Evolutionary conservation across 1,140 invertebrate species (phyloP), one percentile per base, ranked within the genome.

Genomic region (Drosophila serrata): DNA sequence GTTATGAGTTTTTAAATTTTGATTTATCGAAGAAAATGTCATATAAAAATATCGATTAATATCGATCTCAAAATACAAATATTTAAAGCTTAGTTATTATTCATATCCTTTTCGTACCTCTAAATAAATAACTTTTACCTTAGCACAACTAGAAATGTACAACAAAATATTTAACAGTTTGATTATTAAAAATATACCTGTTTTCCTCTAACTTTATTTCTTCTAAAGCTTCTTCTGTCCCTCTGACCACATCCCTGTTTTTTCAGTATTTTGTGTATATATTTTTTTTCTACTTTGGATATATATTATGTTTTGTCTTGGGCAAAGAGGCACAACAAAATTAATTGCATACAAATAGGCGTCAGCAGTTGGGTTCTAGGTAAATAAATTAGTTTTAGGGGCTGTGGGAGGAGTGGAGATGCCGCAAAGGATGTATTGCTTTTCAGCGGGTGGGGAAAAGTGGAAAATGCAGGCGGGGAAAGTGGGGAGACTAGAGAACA

Each of bases 291-390:
- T 1, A 2, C 31, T 37, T 11, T 37, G 19, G 49, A 53, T 80
- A 59, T 69, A 75, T 64, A 58, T 56, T 75, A 35, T 31, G 29
- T 48, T 35, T 35, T 49, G 24, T 58, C 27, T 51, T 40, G 9
- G 33, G 3, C n/a, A 13, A 13, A 29, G 45, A 49, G 79, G 48
- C 27, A 39, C 40, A 79, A 72, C 45, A 75, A 79, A 86, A 87
- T 87, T 86, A 86, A 86, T 88, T 86, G 82, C 82, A 76, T 82
- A 88, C 79, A 86, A 88, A 86, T 88, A 79, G 75, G 75, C 79
- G 65, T 68, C 39, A 59, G 64, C 64, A 62, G 56, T 59, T 75
- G 63, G 49, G 43, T 75, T 75, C 65, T 64, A 57, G 61, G 56
- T 64, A 79, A 81, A 73, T 81, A 81, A 73, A 81, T 81, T 76